These are phyloP conservation scores for Coelopa frigida DNA, from an alignment of 1,140 invertebrate species.

Conservation along the genomic window DNA sequence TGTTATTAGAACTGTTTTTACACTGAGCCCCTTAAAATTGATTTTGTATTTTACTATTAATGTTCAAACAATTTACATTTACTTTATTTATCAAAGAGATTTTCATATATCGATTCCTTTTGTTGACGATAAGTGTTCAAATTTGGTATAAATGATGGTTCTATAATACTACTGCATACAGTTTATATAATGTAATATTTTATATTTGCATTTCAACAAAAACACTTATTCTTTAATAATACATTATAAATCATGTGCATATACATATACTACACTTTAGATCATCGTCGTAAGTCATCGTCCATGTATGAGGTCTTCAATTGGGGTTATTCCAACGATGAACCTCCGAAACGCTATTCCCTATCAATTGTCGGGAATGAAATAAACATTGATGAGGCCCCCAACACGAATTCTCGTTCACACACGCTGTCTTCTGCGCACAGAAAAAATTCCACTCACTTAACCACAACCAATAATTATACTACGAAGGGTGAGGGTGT, in stretches of 20 bases:
- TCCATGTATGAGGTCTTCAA: slow-evolving; percentile 72
- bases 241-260: slow-evolving; percentile 12
- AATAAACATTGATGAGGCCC: slow-evolving; percentile 44
- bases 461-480: slow-evolving; percentile 7
- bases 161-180: no score
- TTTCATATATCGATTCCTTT: no score
- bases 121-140: no score
- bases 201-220: no score
- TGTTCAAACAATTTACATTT: no score
- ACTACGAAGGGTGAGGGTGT: slow-evolving; percentile 15
- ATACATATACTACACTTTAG: slow-evolving; percentile 19
- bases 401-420: slow-evolving; percentile 12
- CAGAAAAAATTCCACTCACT: slow-evolving; percentile 4
- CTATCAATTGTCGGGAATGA: slow-evolving; percentile 39
- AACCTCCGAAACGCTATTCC: slow-evolving; percentile 42
- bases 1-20: no score
- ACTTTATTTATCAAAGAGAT: no score
- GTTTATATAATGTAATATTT: no score
- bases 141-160: no score
- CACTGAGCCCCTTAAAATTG: no score
- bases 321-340: slow-evolving; percentile 55
- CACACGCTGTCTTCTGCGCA: slow-evolving; percentile 8
- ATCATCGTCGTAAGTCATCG: slow-evolving; percentile 53
- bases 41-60: no score
- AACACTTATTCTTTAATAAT: no score